Conservation (phyloP, 2,888 invertebrate species). For the Diarsia mendica region DNA sequence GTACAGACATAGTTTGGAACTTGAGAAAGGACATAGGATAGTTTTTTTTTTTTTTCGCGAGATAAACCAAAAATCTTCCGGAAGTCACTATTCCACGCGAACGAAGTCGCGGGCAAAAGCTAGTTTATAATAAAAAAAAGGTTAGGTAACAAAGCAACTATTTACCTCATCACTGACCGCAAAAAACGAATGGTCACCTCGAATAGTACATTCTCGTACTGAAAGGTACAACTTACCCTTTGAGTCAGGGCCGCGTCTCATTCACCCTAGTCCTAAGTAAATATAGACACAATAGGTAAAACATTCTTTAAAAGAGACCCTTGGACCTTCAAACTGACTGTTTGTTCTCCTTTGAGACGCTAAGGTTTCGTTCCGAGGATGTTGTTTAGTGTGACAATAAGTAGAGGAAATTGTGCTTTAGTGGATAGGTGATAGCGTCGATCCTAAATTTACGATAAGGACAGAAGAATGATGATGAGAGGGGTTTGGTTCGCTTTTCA, state of each 20-base stretch:
- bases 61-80: too few species aligned
- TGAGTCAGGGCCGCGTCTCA: slow-evolving; percentile 49
- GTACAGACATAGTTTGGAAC: too few species aligned
- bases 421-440: neutral
- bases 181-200: slow-evolving; percentile 16
- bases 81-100: too few species aligned
- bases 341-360: slow-evolving; percentile 17
- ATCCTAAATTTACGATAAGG: neutral
- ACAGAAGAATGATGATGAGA: neutral
- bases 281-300: slow-evolving; percentile 61
- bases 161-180: slow-evolving; percentile 39
- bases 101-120: too few species aligned
- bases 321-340: slow-evolving; percentile 14
- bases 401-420: neutral
- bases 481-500: neutral
- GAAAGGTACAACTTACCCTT: slow-evolving; percentile 13
- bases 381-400: slow-evolving; percentile 7
- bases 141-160: slow-evolving; percentile 18
- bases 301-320: slow-evolving; percentile 53
- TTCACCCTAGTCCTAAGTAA: slow-evolving; percentile 57
- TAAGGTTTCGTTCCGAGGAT: neutral
- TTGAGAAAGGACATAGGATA: too few species aligned
- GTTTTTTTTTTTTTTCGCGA: too few species aligned
- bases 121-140: too few species aligned
- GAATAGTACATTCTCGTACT: slow-evolving; percentile 16